Percentiles rank a stretch among this genome's conserved stretches.
Evolutionary conservation across 2,888 invertebrate genomes (phyloP).

Genomic region (Clanis bilineata): DNA sequence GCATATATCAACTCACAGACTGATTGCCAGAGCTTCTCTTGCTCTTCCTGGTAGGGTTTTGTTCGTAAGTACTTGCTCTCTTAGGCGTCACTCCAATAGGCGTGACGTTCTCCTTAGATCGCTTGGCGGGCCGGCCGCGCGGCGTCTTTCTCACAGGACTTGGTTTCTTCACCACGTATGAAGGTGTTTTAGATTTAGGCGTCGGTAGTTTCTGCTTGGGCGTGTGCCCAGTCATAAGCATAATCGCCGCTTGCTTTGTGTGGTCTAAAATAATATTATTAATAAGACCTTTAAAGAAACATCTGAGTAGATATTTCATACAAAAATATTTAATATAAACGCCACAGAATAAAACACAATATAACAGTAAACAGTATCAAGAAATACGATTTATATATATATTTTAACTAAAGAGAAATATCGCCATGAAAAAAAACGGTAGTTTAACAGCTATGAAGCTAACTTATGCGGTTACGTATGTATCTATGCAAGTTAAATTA

Average conservation of each 20-base stretch:
- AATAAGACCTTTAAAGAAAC: neutral
- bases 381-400: neutral
- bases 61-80: conserved; percentile 17
- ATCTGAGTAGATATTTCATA: neutral
- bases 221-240: conserved; percentile 71
- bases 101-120: conserved; percentile 21
- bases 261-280: conserved; percentile 51
- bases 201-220: conserved; percentile 38
- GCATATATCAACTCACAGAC: conserved; percentile 24
- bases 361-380: neutral
- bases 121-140: conserved; percentile 15
- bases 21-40: conserved; percentile 24
- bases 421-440: no score
- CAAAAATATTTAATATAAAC: neutral
- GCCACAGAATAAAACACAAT: neutral
- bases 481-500: neutral
- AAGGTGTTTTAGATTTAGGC: conserved; percentile 28
- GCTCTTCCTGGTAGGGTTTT: neutral
- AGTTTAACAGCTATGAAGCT: neutral
- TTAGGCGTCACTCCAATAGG: conserved; percentile 22
- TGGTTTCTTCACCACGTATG: conserved; percentile 37
- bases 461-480: neutral
- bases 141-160: conserved; percentile 33
- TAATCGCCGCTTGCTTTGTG: conserved; percentile 72
- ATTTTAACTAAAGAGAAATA: neutral